Evolutionary conservation across 2,888 invertebrate species (phyloP).

Genomic region (Opisthograptis luteolata): DNA sequence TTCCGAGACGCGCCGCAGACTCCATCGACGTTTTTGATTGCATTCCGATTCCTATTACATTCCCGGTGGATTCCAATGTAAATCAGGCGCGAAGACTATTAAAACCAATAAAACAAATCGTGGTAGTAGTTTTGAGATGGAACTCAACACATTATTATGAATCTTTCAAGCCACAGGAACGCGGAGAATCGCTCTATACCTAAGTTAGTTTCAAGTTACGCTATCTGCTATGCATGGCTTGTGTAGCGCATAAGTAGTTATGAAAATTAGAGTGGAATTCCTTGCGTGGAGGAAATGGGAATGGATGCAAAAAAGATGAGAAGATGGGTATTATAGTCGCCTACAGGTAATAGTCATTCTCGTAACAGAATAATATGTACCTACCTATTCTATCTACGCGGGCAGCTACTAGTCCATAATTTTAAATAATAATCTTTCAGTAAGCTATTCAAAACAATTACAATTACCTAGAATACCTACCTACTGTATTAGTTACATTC

Average conservation of each 20-base stretch:
- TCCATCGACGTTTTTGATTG: slow-evolving; percentile 53
- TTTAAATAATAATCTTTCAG: too few species aligned
- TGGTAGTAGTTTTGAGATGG: too few species aligned
- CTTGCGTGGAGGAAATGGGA: neutral
- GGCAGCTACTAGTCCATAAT: too few species aligned
- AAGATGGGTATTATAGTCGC: neutral
- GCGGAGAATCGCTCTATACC: neutral
- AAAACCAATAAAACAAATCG: neutral
- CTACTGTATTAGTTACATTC: too few species aligned
- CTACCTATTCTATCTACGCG: too few species aligned
- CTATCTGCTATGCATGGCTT: neutral
- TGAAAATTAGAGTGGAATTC: neutral
- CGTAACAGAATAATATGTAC: neutral
- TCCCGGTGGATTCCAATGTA: slow-evolving; percentile 39
- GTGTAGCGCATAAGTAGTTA: neutral
- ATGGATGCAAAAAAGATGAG: neutral
- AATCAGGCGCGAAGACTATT: slow-evolving; percentile 35
- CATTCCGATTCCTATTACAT: slow-evolving; percentile 42
- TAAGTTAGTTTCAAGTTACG: neutral
- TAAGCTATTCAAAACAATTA: too few species aligned
- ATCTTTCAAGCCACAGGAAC: slow-evolving; percentile 8
- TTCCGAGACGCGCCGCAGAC: slow-evolving; percentile 40
- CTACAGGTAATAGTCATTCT: neutral
- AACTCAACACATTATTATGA: neutral
- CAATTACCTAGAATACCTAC: too few species aligned